Evolutionary conservation across 35 echinoderm and acorn worm species (phyloP), one percentile per base, ranked within the genome.

Genomic region (Holothuria glaberrima): DNA sequence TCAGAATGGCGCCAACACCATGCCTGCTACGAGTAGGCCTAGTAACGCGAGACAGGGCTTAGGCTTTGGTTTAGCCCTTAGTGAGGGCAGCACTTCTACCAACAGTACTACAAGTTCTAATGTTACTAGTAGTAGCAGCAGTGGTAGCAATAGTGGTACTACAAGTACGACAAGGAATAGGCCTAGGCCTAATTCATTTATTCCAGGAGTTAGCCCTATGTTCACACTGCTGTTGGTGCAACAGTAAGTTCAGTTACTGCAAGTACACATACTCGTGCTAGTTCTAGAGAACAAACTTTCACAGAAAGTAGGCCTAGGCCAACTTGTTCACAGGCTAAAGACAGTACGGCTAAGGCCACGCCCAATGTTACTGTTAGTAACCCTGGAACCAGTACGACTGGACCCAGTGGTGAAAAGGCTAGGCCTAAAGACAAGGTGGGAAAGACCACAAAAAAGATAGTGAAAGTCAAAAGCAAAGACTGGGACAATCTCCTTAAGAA

Each of bases 1-100:
- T 69, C 66, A 69, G 66, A 69, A 69, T 27, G 66, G 66, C n/a
- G 66, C n/a, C 66, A 69, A 69, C 0, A 17, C 50, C 16, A 69
- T 27, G 24, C 20, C 21, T 27, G 24, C 0, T 69, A 69, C 20
- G 21, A 69, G 66, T 69, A 69, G 66, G 66, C n/a, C 22, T 33
- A 65, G 18, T 65, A 7, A 65, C 28, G 62, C 18, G 6, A 65
- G 10, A 10, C 19, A 22, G 12, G n/a, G 61, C 61, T 17, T 68
- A 28, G 24, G 64, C 30, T 25, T 28, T 32, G 64, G n/a, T 1
- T 28, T 32, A 20, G 24, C 64, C 24, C 19, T 20, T 5, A 64
- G 19, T 14, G 2, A 64, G 60, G 26, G 3, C 13, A 68, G 13
- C 22, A 21, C 0, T 32, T 10, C 3, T 32, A 68, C 16, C 22